Evolutionary conservation across 2,888 invertebrate species (phyloP).

Genomic region (Cryptosula pallasiana): DNA sequence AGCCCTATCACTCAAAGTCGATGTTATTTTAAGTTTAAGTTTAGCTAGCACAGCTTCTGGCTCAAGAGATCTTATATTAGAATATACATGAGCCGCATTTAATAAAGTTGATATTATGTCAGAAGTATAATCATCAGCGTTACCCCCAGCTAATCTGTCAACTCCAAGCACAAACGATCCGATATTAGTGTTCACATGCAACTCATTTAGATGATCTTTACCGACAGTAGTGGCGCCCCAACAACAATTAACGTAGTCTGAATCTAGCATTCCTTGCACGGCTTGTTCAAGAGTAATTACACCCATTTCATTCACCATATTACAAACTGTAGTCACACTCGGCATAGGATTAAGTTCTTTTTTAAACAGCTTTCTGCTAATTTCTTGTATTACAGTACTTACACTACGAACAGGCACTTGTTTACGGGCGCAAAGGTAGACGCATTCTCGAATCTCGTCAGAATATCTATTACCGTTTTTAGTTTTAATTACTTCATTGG

Average conservation of each 20-base stretch:
- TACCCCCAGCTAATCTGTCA: too few species aligned
- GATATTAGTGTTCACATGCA: background rate
- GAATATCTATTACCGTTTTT: too few species aligned
- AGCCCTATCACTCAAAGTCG: slow-evolving; percentile 1
- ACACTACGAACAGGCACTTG: too few species aligned
- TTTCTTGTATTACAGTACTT: too few species aligned
- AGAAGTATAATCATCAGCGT: background rate
- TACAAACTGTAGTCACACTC: background rate
- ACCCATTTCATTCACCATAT: background rate
- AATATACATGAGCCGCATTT: background rate
- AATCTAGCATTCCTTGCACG: background rate
- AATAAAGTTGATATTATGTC: background rate
- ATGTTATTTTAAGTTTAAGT: background rate
- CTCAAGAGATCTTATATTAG: too few species aligned
- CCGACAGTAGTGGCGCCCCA: background rate
- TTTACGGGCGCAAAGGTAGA: too few species aligned
- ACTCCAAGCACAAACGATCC: background rate
- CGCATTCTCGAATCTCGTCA: too few species aligned
- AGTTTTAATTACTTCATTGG: too few species aligned
- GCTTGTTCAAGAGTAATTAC: background rate
- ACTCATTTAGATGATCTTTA: background rate
- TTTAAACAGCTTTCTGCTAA: too few species aligned
- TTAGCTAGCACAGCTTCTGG: too few species aligned
- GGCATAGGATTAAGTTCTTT: too few species aligned
- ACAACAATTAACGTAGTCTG: background rate